phyloP scores from a whole-genome alignment of 2,113 vertebrate species.

The Corythoichthys haematopterus region DNA sequence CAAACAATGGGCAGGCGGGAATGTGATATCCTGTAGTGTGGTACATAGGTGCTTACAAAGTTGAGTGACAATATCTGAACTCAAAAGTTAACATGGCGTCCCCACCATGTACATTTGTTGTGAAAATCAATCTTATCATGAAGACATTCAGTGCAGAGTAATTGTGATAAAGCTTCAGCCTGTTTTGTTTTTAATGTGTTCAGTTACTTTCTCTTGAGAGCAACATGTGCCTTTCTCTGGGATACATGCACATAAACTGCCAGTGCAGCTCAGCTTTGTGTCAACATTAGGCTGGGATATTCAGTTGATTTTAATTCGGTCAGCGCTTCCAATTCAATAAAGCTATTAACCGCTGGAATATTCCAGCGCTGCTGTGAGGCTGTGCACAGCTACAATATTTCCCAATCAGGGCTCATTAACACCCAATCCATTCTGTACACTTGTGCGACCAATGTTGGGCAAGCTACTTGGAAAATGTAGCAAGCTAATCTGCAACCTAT shows the following conservation, averaged over 20 bases:
- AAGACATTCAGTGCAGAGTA: constrained; percentile 22
- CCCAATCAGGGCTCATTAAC: constrained; percentile 42
- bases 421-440: constrained; percentile 15
- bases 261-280: constrained; percentile 62
- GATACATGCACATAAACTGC: constrained; percentile 37
- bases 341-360: constrained; percentile 53
- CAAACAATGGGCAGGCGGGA: constrained; percentile 52
- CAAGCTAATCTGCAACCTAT: not conserved
- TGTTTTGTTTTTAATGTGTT: constrained; percentile 35
- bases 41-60: not conserved
- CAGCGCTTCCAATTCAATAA: constrained; percentile 67
- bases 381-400: constrained; percentile 26
- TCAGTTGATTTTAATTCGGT: constrained; percentile 67
- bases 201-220: constrained; percentile 35
- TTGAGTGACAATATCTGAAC: not conserved
- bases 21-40: constrained; percentile 51
- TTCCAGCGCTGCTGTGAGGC: constrained; percentile 41
- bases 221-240: constrained; percentile 46
- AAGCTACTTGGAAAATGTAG: not conserved
- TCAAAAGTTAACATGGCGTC: not conserved
- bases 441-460: constrained; percentile 17
- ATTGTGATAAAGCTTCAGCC: constrained; percentile 32
- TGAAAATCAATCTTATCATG: constrained; percentile 2
- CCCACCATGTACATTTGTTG: constrained; percentile 5
- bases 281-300: constrained; percentile 54